Evolutionary conservation across 2,113 vertebrate genomes (phyloP).

Genomic region (Pollimyrus isidori): DNA sequence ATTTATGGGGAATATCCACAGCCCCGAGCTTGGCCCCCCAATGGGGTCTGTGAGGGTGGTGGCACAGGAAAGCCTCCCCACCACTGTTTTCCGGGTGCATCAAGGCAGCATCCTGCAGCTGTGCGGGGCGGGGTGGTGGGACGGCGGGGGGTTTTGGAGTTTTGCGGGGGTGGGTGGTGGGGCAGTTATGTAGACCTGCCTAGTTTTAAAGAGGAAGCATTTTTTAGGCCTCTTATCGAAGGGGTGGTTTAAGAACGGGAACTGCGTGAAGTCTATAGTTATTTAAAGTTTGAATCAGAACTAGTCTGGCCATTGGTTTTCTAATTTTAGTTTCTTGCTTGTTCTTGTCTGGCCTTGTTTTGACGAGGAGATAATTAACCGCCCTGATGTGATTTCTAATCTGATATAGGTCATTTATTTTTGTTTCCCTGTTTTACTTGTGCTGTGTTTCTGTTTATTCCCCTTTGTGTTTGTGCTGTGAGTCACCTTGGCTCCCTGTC

Average conservation of each 20-base stretch:
- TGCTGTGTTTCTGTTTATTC: neutral
- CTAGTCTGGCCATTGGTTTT: neutral
- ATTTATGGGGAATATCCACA: neutral
- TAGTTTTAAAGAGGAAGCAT: neutral
- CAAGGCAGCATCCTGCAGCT: constrained; percentile 4
- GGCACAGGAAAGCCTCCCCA: neutral
- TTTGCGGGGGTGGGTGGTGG: too few species aligned
- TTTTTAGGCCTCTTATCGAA: neutral
- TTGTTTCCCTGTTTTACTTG: neutral
- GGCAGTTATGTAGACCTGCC: neutral
- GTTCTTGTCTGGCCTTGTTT: neutral
- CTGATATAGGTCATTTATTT: neutral
- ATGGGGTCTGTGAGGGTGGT: neutral
- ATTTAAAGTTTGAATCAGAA: neutral
- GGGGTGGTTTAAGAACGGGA: neutral
- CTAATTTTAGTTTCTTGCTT: neutral
- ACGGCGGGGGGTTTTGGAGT: too few species aligned
- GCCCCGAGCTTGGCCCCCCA: neutral
- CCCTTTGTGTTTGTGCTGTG: neutral
- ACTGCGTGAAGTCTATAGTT: neutral
- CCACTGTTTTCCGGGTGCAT: neutral
- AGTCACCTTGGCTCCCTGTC: neutral
- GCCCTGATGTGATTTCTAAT: neutral
- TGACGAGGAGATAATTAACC: neutral
- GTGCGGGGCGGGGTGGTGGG: neutral